Base-by-base conservation (phyloP, 1,140 invertebrate genomes). In the Drosophila sulfurigaster region DNA sequence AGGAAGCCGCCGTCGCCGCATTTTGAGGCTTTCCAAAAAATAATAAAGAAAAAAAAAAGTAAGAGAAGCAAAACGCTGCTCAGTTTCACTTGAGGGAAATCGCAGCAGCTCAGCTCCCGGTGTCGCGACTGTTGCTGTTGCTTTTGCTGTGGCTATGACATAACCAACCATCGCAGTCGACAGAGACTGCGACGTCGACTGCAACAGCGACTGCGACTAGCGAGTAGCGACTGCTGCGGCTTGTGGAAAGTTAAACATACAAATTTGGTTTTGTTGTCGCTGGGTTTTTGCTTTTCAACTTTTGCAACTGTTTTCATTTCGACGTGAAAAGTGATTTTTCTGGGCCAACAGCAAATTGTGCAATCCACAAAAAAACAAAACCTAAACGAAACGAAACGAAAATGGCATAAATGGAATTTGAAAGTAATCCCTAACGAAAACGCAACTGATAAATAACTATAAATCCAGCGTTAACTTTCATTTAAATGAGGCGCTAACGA, bases 81-180 rank as follows among this genome's bases (percentile, higher is more conserved):
- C 85, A 82, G 83, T 87, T 87, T 87, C 83, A 83, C 83, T 87
- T 82, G 83, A 87, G 83, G 83, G 83, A 87, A 87, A 87, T 87
- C 83, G 83, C 83, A 78, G 60, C 64, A 41, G 76, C 73, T 67
- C 64, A 41, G 76, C 73, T 67, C 16, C 73, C 57, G 57, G 51
- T 64, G 66, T 63, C 73, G 58, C 60, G 41, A 46, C 78, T 62
- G 32, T 41, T 16, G 8, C 8, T 56, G 35, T 38, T 10, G 35
- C 35, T 38, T 8, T 38, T 38, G 35, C 35, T 38, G 35, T 43
- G 4, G 79, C 59, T 77, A 88, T 87, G 83, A 88, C 82, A 87
- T 87, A 87, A 88, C 82, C 16, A 54, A 38, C 67, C 67, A 58
- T 3, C 67, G 67, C 16, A 10, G 67, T 20, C 28, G 45, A 13